Percentiles rank a stretch among this genome's conserved stretches.
These are phyloP conservation scores for Cerceris ruficornis DNA, from an alignment of 2,888 invertebrate genomes.

Conservation along the genomic window DNA sequence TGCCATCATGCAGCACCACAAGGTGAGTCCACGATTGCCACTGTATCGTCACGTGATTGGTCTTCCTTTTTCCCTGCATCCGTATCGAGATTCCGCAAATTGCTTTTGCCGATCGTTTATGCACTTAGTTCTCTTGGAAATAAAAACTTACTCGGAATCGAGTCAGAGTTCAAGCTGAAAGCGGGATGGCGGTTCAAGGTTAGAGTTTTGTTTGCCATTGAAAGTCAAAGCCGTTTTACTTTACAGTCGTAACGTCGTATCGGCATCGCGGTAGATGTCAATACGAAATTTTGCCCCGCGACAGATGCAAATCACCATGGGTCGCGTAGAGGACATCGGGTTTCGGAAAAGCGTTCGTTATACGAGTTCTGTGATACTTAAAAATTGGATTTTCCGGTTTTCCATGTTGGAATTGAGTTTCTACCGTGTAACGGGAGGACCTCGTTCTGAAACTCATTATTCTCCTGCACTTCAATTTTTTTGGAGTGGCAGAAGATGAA, in stretches of 20 bases:
- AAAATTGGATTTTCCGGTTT: conserved; percentile 18
- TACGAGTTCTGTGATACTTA: conserved; percentile 12
- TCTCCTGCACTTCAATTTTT: conserved; percentile 52
- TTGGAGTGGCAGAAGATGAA: conserved; percentile 48
- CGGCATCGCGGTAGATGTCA: background rate
- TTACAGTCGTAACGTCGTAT: background rate
- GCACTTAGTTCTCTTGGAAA: conserved; percentile 4
- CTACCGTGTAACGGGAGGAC: conserved; percentile 24
- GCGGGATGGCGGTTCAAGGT: conserved; percentile 39
- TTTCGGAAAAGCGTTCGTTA: conserved; percentile 13
- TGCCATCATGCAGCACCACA: conserved; percentile 87
- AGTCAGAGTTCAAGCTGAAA: conserved; percentile 39
- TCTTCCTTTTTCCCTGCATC: conserved; percentile 24
- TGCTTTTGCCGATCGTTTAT: conserved; percentile 8
- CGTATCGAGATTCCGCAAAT: conserved; percentile 12
- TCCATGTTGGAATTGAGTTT: conserved; percentile 34
- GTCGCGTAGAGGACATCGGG: background rate
- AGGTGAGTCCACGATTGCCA: conserved; percentile 75
- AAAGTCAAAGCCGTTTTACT: conserved; percentile 1
- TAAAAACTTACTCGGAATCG: conserved; percentile 14
- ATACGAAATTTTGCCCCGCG: background rate
- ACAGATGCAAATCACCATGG: background rate
- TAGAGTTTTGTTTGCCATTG: conserved; percentile 11
- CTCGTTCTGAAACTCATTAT: conserved; percentile 62
- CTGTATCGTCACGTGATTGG: conserved; percentile 57